A percentile compares a stretch with the other conserved stretches of the same genome.
Evolutionary conservation across 2,113 vertebrate genomes (phyloP).

Genomic region (Entosphenus tridentatus): DNA sequence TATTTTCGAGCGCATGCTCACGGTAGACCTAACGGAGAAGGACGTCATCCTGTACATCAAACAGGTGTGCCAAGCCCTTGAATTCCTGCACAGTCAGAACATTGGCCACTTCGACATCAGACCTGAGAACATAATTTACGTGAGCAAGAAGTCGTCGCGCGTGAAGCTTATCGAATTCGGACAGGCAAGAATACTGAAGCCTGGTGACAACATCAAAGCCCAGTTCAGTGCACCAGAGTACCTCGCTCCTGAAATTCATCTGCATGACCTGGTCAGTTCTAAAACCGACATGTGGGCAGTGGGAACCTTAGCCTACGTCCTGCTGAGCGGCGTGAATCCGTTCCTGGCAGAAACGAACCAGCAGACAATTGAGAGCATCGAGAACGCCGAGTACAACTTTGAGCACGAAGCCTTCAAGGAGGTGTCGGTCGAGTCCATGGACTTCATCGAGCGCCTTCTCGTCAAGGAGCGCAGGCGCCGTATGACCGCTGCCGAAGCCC

Average conservation of each 20-base stretch:
- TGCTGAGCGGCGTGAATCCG: slow-evolving; percentile 75
- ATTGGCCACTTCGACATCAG: slow-evolving; percentile 85
- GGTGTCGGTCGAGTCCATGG: slow-evolving; percentile 55
- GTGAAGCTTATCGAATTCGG: slow-evolving; percentile 92
- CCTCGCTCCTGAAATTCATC: slow-evolving; percentile 80
- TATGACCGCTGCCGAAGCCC: slow-evolving; percentile 71
- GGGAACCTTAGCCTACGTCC: slow-evolving; percentile 60
- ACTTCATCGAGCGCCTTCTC: slow-evolving; percentile 71
- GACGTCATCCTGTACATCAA: slow-evolving; percentile 57
- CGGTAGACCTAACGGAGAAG: slow-evolving; percentile 53
- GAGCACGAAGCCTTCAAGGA: slow-evolving; percentile 80
- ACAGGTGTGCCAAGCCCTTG: slow-evolving; percentile 66
- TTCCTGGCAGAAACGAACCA: slow-evolving; percentile 92
- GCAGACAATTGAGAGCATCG: slow-evolving; percentile 83
- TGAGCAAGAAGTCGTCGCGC: slow-evolving; percentile 48
- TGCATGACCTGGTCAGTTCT: slow-evolving; percentile 65
- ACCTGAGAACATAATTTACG: slow-evolving; percentile 82
- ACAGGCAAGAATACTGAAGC: slow-evolving; percentile 60
- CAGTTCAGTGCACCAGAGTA: slow-evolving; percentile 74
- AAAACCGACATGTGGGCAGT: slow-evolving; percentile 96
- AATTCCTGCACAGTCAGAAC: slow-evolving; percentile 53
- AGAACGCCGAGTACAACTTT: slow-evolving; percentile 68
- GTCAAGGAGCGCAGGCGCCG: slow-evolving; percentile 81
- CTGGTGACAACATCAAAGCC: slow-evolving; percentile 69
- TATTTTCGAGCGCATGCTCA: slow-evolving; percentile 68